phyloP scores from a whole-genome alignment of 2,888 invertebrate species.

The Pecten maximus region DNA sequence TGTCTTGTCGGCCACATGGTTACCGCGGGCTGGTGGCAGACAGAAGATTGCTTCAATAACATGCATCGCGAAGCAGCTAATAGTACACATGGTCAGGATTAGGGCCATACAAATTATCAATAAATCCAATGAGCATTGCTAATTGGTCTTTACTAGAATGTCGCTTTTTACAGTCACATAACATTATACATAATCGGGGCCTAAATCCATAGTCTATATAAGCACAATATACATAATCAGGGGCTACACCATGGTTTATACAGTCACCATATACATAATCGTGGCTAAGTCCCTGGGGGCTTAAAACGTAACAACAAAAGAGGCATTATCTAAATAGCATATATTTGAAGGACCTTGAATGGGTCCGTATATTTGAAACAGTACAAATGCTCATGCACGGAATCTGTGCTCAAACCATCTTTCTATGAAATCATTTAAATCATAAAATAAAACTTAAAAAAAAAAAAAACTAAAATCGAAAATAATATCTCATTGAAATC shows the following conservation, averaged over 20 bases:
- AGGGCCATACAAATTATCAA: not conserved
- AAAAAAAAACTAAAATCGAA: too few species aligned
- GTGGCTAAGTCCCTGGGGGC: too few species aligned
- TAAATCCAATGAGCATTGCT: not conserved
- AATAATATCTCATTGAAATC: too few species aligned
- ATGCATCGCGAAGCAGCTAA: not conserved
- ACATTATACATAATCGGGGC: not conserved
- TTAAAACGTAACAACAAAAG: too few species aligned
- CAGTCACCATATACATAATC: too few species aligned
- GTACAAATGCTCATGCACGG: too few species aligned
- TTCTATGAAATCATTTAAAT: too few species aligned
- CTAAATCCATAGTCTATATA: not conserved
- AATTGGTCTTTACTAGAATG: not conserved
- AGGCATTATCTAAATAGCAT: too few species aligned
- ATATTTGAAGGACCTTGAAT: too few species aligned
- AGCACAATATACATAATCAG: not conserved
- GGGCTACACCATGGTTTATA: not conserved
- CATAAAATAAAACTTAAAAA: too few species aligned
- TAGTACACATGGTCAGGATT: not conserved
- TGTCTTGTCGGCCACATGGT: not conserved
- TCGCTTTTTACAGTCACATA: not conserved
- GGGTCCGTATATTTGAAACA: too few species aligned
- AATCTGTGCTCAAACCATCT: too few species aligned
- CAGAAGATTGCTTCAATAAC: slow-evolving; percentile 28
- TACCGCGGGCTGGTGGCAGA: not conserved